These are phyloP conservation scores for Atta cephalotes DNA, from an alignment of 1,140 invertebrate species.

Conservation along the genomic window DNA sequence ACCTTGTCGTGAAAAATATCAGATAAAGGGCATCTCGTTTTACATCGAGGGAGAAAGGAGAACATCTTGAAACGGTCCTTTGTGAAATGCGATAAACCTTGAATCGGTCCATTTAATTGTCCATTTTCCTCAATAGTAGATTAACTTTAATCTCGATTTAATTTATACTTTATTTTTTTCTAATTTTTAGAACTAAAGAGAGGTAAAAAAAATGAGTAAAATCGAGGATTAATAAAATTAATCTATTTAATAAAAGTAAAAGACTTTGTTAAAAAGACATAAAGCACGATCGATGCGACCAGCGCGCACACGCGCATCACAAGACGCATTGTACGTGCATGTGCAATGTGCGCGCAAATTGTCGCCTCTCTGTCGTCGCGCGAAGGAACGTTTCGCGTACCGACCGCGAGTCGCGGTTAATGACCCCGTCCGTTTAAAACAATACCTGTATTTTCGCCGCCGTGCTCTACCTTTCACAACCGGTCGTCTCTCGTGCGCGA, in stretches of 20 bases:
- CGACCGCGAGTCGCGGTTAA: neutral
- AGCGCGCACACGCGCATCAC: neutral
- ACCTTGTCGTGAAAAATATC: neutral
- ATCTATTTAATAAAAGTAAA: too few species aligned
- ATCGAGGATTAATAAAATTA: too few species aligned
- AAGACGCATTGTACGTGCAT: too few species aligned
- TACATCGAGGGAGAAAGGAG: neutral
- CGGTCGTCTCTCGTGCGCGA: constrained; percentile 5
- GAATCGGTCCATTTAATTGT: too few species aligned
- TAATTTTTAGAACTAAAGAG: too few species aligned
- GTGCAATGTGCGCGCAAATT: neutral
- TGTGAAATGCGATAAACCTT: neutral
- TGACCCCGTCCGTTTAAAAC: constrained; percentile 32
- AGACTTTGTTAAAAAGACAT: too few species aligned
- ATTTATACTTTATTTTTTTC: too few species aligned
- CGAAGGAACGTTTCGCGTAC: too few species aligned
- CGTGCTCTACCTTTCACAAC: constrained; percentile 49
- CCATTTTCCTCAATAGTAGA: too few species aligned
- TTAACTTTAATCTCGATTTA: too few species aligned
- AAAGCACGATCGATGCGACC: neutral
- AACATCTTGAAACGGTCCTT: neutral
- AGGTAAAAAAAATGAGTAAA: too few species aligned
- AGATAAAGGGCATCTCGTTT: neutral
- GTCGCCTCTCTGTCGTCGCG: neutral
- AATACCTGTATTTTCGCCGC: constrained; percentile 25